These are phyloP conservation scores for Ochotona curzoniae DNA, from an alignment of 2,113 vertebrate species.

Conservation along the genomic window DNA sequence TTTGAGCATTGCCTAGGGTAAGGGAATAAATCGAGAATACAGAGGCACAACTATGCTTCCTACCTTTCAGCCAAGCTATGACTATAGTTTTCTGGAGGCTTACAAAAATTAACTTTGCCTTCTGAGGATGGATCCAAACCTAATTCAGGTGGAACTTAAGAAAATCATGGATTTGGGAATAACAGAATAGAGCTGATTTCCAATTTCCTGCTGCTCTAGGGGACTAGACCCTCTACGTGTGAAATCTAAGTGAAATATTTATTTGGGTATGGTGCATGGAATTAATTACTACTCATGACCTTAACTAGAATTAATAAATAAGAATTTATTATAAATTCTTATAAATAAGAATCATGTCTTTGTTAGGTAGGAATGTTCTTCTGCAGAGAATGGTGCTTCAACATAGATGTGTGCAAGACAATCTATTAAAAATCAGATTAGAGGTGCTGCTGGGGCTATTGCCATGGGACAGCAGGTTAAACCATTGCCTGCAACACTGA, in stretches of 20 bases:
- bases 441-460: neutral
- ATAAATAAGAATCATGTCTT: neutral
- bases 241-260: neutral
- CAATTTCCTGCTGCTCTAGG: neutral
- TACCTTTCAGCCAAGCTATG: neutral
- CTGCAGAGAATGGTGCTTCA: neutral
- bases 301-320: neutral
- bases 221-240: neutral
- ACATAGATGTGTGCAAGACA: neutral
- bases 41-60: neutral
- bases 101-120: neutral
- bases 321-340: too few relatives aligned
- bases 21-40: too few relatives aligned
- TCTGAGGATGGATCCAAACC: neutral
- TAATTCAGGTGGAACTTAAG: constrained; percentile 2
- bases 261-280: neutral
- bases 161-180: neutral
- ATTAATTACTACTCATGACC: neutral
- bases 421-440: neutral
- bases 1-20: neutral
- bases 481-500: too few relatives aligned
- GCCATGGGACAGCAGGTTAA: too few relatives aligned
- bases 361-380: neutral
- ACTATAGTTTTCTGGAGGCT: neutral
- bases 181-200: neutral